Conservation (phyloP, 2,888 invertebrate genomes). For the Danaus chrysippus region DNA sequence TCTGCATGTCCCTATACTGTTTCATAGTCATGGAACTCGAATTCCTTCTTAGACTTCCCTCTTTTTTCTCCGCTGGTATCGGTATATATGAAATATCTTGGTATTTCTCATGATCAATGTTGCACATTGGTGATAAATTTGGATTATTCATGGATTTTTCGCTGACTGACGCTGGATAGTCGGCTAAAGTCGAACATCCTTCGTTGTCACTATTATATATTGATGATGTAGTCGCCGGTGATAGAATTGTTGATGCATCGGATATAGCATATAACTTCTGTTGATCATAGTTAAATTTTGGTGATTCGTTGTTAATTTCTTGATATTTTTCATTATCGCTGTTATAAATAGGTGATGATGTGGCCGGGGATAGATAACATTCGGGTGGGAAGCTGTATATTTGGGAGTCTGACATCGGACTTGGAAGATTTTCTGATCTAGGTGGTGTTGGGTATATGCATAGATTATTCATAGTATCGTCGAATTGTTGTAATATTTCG, state of each 20-base stretch:
- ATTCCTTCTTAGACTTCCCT: slow-evolving; percentile 1
- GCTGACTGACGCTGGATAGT: background rate
- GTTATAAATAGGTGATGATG: slow-evolving; percentile 1
- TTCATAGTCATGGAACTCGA: slow-evolving; percentile 38
- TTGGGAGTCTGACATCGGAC: slow-evolving; percentile 53
- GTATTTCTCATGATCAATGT: slow-evolving; percentile 57
- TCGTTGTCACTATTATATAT: slow-evolving; percentile 54
- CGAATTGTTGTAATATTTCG: slow-evolving; percentile 11
- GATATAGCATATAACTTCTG: slow-evolving; percentile 41
- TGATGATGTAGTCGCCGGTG: slow-evolving; percentile 53
- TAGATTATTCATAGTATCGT: slow-evolving; percentile 21
- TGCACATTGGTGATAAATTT: slow-evolving; percentile 44
- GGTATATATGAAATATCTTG: slow-evolving; percentile 45
- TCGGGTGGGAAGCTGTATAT: slow-evolving; percentile 2
- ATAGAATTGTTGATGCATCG: slow-evolving; percentile 48
- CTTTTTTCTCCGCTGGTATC: slow-evolving; percentile 26
- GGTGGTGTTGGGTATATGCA: slow-evolving; percentile 56
- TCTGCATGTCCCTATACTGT: slow-evolving; percentile 64
- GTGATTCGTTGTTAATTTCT: background rate
- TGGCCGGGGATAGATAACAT: background rate
- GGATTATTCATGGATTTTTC: slow-evolving; percentile 36
- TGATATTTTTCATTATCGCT: slow-evolving; percentile 2
- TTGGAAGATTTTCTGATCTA: slow-evolving; percentile 52
- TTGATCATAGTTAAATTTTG: background rate
- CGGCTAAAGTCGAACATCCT: background rate